phyloP scores from a whole-genome alignment of 2,797 vertebrate species.

The Pantherophis alleghaniensis region DNA sequence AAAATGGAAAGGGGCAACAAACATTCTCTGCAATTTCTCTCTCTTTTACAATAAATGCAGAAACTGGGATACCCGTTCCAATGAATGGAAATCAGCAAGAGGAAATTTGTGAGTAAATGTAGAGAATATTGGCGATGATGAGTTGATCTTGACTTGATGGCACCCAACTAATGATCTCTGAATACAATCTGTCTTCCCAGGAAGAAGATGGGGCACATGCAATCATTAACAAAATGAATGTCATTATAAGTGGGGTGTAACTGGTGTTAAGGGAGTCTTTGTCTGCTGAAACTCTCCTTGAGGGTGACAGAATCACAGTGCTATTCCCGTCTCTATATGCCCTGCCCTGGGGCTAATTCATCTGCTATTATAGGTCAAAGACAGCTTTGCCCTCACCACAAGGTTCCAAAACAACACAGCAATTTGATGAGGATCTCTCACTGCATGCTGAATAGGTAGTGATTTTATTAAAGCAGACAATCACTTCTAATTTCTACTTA shows the following conservation, averaged over 20 bases:
- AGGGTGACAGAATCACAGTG: not conserved
- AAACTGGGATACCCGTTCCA: not conserved
- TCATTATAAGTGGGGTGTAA: not conserved
- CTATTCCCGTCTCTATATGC: too few species aligned
- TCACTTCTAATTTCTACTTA: not conserved
- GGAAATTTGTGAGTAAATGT: not conserved
- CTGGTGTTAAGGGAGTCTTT: not conserved
- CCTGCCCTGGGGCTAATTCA: not conserved
- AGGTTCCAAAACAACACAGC: not conserved
- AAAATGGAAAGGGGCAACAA: not conserved
- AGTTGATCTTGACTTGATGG: not conserved
- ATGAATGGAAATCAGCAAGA: not conserved
- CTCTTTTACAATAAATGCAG: not conserved
- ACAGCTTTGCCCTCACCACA: not conserved
- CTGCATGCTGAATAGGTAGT: not conserved
- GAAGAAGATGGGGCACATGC: not conserved
- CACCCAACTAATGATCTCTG: not conserved
- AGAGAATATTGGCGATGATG: not conserved
- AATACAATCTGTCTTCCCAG: not conserved
- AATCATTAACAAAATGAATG: not conserved
- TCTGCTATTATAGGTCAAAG: not conserved
- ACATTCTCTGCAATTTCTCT: not conserved
- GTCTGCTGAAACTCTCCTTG: not conserved
- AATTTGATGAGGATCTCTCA: not conserved
- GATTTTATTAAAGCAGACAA: too few species aligned